phyloP scores from a whole-genome alignment of 2,888 invertebrate species.

The Agriopis leucophaearia region DNA sequence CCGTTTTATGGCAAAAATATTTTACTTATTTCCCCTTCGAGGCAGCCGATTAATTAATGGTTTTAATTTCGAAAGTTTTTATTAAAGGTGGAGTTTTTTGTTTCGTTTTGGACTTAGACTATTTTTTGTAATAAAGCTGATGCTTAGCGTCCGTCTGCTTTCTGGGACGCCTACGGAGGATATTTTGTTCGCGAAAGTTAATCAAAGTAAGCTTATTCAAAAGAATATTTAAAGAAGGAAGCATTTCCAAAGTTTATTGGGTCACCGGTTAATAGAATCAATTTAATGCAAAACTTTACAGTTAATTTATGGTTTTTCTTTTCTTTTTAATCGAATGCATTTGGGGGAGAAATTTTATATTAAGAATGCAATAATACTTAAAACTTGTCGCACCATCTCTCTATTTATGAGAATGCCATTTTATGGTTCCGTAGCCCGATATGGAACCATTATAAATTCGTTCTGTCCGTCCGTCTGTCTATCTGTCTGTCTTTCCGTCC shows the following conservation, averaged over 20 bases:
- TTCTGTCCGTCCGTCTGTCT: too few relatives aligned
- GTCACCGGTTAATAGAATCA: constrained; percentile 66
- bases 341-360: constrained; percentile 13
- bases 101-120: constrained; percentile 21
- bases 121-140: constrained; percentile 34
- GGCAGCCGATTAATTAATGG: constrained; percentile 36
- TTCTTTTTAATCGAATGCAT: constrained; percentile 24
- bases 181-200: constrained; percentile 51
- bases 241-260: constrained; percentile 50
- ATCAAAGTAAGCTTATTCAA: constrained; percentile 59
- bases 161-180: constrained; percentile 30
- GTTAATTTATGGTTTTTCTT: constrained; percentile 47
- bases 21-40: constrained; percentile 32
- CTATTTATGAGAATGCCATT: neutral
- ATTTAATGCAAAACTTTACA: constrained; percentile 69
- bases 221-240: constrained; percentile 59
- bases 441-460: too few relatives aligned
- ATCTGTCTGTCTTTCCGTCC: too few relatives aligned
- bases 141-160: constrained; percentile 21
- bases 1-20: constrained; percentile 36
- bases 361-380: constrained; percentile 15
- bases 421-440: too few relatives aligned
- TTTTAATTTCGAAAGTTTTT: constrained; percentile 39
- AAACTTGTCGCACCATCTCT: constrained; percentile 1
- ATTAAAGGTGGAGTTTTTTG: constrained; percentile 33